Evolutionary conservation across 2,797 vertebrate genomes (phyloP), one percentile per base, ranked within the genome.

Genomic region (Synanceia verrucosa): DNA sequence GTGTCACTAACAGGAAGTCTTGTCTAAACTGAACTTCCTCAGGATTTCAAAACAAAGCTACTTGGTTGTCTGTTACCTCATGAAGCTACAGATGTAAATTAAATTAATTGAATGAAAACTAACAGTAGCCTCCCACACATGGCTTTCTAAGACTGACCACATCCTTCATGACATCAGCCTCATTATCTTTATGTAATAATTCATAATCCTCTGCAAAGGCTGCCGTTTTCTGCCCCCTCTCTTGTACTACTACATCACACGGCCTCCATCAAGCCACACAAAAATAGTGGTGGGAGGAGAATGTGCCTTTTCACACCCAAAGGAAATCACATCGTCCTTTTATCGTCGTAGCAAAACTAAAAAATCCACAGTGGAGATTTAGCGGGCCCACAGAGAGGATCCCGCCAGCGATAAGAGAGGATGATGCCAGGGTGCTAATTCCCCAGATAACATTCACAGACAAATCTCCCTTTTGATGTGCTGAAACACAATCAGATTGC

Each of bases 371-470:
- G 58, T 3, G 31, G 81, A 80, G 86, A 81, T 74, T 79, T 79
- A 63, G 79, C 14, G 3, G 46, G 78, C 57, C 81, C 60, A 28
- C 61, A 56, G 80, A 84, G 81, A 78, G 83, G 73, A 89, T 86
- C 68, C 70, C 41, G 63, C 7, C 1, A 62, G 78, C 33, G 86
- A 86, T 87, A 84, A 83, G 66, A 75, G 74, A 67, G 76, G 79
- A 81, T 77, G 88, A 86, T 72, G 84, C 16, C 61, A 78, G 78
- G 83, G 68, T 78, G 83, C 83, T 84, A 87, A 92, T 88, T 88
- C 87, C 82, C 86, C 24, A 88, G 88, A 92, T 91, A 88, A 91
- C 86, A 88, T 88, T 88, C 82, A 88, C 79, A 77, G 82, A 88
- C 88, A 90, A 88, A 89, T 88, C 88, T 87, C 81, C 79, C 80